Evolutionary conservation across 2,113 vertebrate genomes (phyloP), one percentile per base, ranked within the genome.

Genomic region (Rana temporaria): DNA sequence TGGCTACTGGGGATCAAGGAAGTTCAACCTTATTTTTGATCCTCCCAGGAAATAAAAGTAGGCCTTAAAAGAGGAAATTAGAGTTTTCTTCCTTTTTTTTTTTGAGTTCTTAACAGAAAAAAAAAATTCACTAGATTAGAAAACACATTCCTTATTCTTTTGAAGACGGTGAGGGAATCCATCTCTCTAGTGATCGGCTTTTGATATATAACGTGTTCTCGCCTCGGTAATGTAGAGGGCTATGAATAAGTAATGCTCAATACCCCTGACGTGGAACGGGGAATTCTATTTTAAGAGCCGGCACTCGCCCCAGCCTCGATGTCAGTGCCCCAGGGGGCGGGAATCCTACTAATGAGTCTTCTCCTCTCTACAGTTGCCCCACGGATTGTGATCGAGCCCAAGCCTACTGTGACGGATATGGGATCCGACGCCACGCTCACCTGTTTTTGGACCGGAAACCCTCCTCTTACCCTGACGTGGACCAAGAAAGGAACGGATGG

Each of bases 401-500:
- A 96, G 15, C 96, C 96, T 1, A 93, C 94, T 0, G 90, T 94
- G 0, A 97, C 97, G 0, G 96, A 99, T 20, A 95, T 94, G n/a
- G 96, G 97, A 88, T 95, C 96, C 1, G 97, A 98, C 0, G 97
- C 97, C 71, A 96, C 95, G 2, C 85, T 99, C 20, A 98, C 97
- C 73, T 99, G 97, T 70, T 96, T 98, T 85, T 99, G 97, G 97
- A 90, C 96, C 0, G 97, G 97, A 32, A 99, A 98, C 85, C 97
- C 97, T 0, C 97, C 97, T 0, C 95, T 99, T 1, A 99, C 97
- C 63, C 96, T 99, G 84, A 98, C 97, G 78, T 99, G 97, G 97
- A 98, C 97, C 85, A 98, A 97, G 85, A 98, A 98, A 89, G 97
- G 96, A 68, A 97, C 97, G 84, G 98, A 95, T 89, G 97, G 98